Conservation (phyloP, 2,888 invertebrate species). For the Cephus pulcher region DNA sequence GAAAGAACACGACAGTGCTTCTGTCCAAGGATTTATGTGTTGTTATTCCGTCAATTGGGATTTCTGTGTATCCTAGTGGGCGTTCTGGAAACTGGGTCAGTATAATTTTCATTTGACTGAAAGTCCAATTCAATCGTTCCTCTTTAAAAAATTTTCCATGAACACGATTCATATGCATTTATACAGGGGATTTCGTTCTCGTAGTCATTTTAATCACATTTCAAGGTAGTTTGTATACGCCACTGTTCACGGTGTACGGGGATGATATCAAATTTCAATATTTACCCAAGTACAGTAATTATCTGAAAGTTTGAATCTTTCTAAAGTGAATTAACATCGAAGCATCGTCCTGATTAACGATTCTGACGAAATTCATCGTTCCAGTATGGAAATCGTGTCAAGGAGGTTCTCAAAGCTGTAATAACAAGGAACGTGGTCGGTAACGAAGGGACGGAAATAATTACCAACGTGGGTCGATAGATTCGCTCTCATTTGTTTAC, state of each 20-base stretch:
- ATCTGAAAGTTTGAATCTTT: background rate
- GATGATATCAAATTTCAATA: background rate
- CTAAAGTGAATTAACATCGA: background rate
- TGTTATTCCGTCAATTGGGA: background rate
- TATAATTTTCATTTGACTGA: background rate
- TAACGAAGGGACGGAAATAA: background rate
- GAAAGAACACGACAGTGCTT: background rate
- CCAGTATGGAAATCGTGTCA: background rate
- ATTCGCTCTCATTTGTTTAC: constrained; percentile 6
- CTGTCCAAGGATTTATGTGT: background rate
- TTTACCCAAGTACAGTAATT: background rate
- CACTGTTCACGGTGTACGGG: background rate
- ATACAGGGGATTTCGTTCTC: background rate
- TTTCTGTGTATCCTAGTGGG: background rate
- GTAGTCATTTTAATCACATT: background rate
- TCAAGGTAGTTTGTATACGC: background rate
- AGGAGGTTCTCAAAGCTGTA: background rate
- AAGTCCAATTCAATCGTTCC: background rate
- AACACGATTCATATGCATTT: background rate
- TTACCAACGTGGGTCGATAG: background rate
- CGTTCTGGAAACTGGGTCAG: background rate
- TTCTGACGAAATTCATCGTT: background rate
- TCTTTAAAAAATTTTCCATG: background rate
- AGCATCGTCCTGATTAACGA: background rate
- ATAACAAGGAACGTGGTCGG: background rate